Percentiles rank a stretch among this genome's conserved stretches.
Evolutionary conservation across 2,113 vertebrate genomes (phyloP).

Genomic region (Acinonyx jubatus): DNA sequence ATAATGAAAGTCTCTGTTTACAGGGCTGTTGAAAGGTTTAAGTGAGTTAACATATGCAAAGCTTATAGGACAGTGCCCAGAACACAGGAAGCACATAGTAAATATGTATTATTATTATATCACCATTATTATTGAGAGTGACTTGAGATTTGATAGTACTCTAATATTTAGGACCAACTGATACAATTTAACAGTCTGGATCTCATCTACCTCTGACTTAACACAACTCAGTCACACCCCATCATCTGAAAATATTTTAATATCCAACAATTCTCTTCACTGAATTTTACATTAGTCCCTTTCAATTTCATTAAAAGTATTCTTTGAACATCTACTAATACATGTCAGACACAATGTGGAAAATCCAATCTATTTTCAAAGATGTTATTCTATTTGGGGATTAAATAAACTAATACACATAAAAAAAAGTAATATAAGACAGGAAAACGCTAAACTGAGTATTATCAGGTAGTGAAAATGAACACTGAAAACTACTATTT

Average conservation of each 20-base stretch:
- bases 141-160: neutral
- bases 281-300: neutral
- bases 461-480: neutral
- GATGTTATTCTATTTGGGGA: neutral
- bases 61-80: neutral
- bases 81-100: neutral
- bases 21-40: neutral
- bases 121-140: neutral
- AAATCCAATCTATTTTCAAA: neutral
- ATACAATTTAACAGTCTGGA: neutral
- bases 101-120: neutral
- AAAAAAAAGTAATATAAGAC: neutral
- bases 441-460: neutral
- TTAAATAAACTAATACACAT: neutral
- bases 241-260: conserved; percentile 26
- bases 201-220: neutral
- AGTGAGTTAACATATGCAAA: neutral
- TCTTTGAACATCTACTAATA: neutral
- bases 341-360: neutral
- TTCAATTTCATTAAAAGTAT: neutral
- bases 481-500: neutral
- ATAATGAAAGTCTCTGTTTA: neutral
- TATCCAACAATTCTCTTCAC: neutral
- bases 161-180: neutral
- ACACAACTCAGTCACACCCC: neutral